These are phyloP conservation scores for Gobionotothen gibberifrons DNA, from an alignment of 2,797 vertebrate species.

Conservation along the genomic window DNA sequence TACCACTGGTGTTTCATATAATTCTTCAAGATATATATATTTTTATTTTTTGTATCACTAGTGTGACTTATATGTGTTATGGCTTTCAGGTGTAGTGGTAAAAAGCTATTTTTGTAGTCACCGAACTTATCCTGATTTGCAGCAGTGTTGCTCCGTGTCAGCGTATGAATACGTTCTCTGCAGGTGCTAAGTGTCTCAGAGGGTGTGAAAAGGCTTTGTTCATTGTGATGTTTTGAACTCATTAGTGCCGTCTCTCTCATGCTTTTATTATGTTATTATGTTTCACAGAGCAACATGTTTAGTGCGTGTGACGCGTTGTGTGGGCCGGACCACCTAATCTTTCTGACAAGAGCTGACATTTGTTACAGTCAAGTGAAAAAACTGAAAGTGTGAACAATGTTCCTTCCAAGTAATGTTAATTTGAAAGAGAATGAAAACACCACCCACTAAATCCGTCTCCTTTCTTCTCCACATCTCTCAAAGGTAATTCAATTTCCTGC, in stretches of 20 bases:
- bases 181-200: slow-evolving; percentile 36
- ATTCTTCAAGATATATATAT: slow-evolving; percentile 77
- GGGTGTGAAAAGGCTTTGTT: slow-evolving; percentile 23
- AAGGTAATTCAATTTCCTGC: slow-evolving; percentile 72
- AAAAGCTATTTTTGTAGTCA: slow-evolving; percentile 80
- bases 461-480: slow-evolving; percentile 44
- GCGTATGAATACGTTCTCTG: neutral
- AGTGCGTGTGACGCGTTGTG: neutral
- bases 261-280: neutral
- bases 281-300: neutral
- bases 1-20: slow-evolving; percentile 76
- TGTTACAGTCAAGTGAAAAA: slow-evolving; percentile 17
- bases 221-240: slow-evolving; percentile 6
- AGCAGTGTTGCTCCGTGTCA: slow-evolving; percentile 42
- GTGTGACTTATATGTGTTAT: no score
- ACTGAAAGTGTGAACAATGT: slow-evolving; percentile 34
- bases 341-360: slow-evolving; percentile 30
- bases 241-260: slow-evolving; percentile 39
- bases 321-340: neutral
- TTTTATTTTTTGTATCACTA: neutral
- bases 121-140: slow-evolving; percentile 89
- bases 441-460: slow-evolving; percentile 13
- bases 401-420: slow-evolving; percentile 43
- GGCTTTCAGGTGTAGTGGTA: neutral
- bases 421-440: neutral